phyloP scores from a whole-genome alignment of 2,797 vertebrate genomes.

The Esox masquinongy region DNA sequence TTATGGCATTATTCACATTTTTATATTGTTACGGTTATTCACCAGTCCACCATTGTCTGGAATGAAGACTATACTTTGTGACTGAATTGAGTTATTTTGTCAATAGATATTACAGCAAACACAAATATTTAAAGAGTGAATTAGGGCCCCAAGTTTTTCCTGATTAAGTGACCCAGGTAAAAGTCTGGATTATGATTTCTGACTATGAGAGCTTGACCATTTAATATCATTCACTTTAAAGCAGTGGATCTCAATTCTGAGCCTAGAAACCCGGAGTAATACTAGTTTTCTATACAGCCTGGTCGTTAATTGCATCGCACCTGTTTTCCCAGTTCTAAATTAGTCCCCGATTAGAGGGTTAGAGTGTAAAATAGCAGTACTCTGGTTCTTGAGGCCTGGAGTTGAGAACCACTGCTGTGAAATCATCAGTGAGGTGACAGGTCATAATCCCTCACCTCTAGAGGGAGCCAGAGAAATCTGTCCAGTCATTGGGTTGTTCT shows the following conservation, averaged over 20 bases:
- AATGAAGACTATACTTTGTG: slow-evolving; percentile 1
- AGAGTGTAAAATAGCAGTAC: no score
- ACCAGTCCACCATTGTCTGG: not conserved
- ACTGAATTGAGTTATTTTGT: not conserved
- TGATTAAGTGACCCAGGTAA: not conserved
- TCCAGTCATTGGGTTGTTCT: not conserved
- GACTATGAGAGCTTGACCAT: not conserved
- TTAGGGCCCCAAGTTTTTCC: not conserved
- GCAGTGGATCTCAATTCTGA: no score
- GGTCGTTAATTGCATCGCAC: no score
- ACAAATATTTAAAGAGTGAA: not conserved
- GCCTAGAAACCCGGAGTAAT: no score
- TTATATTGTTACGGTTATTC: not conserved
- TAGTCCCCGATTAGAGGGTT: no score
- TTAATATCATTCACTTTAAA: not conserved
- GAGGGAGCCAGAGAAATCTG: slow-evolving; percentile 6
- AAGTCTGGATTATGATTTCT: not conserved
- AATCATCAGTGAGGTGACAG: not conserved
- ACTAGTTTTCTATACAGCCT: no score
- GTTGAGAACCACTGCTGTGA: not conserved
- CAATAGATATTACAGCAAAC: not conserved
- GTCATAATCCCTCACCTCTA: not conserved
- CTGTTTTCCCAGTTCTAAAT: no score
- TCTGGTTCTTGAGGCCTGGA: no score
- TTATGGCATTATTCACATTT: not conserved